Evolutionary conservation across 1,140 invertebrate species (phyloP).

Genomic region (Pantala flavescens): DNA sequence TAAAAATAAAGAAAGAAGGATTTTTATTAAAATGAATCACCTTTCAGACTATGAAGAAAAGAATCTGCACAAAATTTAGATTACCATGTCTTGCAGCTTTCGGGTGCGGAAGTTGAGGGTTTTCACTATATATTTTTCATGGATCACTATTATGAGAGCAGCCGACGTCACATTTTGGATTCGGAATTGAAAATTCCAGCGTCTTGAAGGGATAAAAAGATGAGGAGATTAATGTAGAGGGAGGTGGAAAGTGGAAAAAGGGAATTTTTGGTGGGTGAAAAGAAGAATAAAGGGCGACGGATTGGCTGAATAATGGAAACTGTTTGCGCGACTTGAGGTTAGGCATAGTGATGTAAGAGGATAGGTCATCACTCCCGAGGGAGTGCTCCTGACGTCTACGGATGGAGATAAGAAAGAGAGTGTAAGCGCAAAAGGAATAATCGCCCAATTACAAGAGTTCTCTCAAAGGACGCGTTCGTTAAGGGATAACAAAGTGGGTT

Average conservation of each 20-base stretch:
- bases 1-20: too few species aligned
- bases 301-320: slow-evolving; percentile 6
- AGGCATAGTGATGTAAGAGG: not conserved
- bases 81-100: not conserved
- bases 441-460: not conserved
- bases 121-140: slow-evolving; percentile 5
- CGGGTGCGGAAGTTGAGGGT: not conserved
- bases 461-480: not conserved
- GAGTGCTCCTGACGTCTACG: not conserved
- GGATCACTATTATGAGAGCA: slow-evolving; percentile 5
- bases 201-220: not conserved
- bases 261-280: not conserved
- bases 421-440: not conserved
- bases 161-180: not conserved
- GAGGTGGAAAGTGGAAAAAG: not conserved
- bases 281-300: not conserved
- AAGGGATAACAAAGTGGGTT: not conserved
- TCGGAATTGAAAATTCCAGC: slow-evolving; percentile 9
- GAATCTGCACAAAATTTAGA: not conserved
- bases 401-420: not conserved
- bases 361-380: not conserved
- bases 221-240: not conserved
- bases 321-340: not conserved
- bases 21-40: not conserved
- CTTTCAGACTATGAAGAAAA: not conserved